phyloP scores from a whole-genome alignment of 2,888 invertebrate species.

The Troides helena region DNA sequence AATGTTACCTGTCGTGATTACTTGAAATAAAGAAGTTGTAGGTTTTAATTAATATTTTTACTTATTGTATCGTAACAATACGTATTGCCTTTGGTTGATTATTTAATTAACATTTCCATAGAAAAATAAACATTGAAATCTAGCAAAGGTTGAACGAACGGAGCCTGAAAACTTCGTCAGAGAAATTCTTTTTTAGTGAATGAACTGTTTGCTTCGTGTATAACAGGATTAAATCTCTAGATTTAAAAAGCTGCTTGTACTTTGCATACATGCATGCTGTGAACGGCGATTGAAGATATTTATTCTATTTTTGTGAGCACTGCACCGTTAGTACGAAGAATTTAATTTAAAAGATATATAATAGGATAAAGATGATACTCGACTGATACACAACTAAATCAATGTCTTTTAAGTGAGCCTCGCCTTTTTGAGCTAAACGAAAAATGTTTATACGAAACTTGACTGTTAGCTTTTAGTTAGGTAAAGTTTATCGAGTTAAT shows the following conservation, averaged over 20 bases:
- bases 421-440: not conserved
- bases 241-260: slow-evolving; percentile 18
- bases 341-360: not conserved
- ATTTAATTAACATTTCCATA: not conserved
- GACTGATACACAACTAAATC: not conserved
- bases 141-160: slow-evolving; percentile 2
- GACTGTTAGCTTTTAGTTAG: slow-evolving; percentile 13
- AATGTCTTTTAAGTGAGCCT: not conserved
- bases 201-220: slow-evolving; percentile 22
- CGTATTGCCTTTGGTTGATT: not conserved
- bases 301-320: slow-evolving; percentile 19
- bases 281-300: slow-evolving; percentile 7
- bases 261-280: slow-evolving; percentile 12
- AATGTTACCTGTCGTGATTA: too few species aligned
- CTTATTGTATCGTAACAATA: not conserved
- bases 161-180: slow-evolving; percentile 7
- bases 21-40: not conserved
- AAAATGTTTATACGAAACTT: slow-evolving; percentile 8
- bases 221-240: slow-evolving; percentile 25
- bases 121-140: slow-evolving; percentile 3
- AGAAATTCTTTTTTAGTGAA: slow-evolving; percentile 22
- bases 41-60: not conserved
- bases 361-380: not conserved
- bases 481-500: slow-evolving; percentile 25
- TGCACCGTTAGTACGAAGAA: not conserved